phyloP scores from a whole-genome alignment of 1,140 invertebrate species.

The Kradibia gibbosae region DNA sequence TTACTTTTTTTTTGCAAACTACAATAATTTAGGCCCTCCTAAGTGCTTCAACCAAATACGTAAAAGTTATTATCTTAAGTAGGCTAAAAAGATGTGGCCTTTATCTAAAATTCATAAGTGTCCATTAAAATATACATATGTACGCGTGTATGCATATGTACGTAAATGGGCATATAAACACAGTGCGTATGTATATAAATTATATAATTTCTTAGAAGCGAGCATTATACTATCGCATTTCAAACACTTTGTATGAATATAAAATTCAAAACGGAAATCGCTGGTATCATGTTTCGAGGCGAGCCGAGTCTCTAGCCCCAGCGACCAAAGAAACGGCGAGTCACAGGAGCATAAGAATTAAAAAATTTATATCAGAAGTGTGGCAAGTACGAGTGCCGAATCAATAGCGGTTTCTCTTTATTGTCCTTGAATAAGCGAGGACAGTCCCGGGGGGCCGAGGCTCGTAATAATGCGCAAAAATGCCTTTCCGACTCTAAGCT shows the following conservation, averaged over 20 bases:
- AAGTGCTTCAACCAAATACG: conserved; percentile 3
- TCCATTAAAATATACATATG: conserved; percentile 42
- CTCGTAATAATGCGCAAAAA: neutral
- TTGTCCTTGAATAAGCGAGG: no score
- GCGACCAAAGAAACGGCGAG: neutral
- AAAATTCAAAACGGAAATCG: conserved; percentile 10
- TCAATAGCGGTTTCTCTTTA: no score
- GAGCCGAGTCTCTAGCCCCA: neutral
- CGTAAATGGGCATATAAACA: no score
- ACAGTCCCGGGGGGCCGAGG: no score
- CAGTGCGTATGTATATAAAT: no score
- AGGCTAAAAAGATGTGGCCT: conserved; percentile 59
- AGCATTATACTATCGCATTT: conserved; percentile 18
- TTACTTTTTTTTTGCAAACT: conserved; percentile 49
- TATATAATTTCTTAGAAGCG: conserved; percentile 20
- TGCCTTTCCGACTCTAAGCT: no score
- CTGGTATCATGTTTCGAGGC: neutral
- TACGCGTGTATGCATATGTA: no score
- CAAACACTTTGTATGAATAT: conserved; percentile 5
- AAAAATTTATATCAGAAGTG: neutral
- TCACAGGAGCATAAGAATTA: no score
- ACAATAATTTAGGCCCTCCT: conserved; percentile 21
- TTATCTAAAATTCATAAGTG: conserved; percentile 50
- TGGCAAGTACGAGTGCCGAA: neutral
- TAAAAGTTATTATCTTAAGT: conserved; percentile 55